phyloP scores from a whole-genome alignment of 1,140 invertebrate species.

The Copidosoma floridanum region DNA sequence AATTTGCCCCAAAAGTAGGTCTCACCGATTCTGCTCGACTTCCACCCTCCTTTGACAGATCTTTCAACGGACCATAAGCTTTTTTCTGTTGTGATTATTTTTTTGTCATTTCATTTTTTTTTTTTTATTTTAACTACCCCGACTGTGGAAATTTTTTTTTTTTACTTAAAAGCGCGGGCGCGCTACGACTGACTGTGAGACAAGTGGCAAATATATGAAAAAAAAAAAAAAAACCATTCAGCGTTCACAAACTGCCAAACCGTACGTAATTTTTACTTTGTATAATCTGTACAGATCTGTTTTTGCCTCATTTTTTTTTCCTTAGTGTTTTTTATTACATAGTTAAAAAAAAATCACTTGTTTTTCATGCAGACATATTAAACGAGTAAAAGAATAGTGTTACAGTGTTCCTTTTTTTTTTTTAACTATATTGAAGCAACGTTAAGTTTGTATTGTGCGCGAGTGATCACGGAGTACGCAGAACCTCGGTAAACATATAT shows the following conservation, averaged over 20 bases:
- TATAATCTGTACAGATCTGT: slow-evolving; percentile 8
- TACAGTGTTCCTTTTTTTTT: no score
- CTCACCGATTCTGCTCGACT: no score
- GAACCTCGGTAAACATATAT: background rate
- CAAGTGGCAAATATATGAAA: background rate
- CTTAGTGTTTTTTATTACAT: background rate
- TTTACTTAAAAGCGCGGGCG: slow-evolving; percentile 22
- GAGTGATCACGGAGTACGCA: slow-evolving; percentile 6
- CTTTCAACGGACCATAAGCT: no score
- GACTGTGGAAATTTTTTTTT: slow-evolving; percentile 4
- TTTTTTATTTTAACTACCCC: slow-evolving; percentile 5
- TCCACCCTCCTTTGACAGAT: no score
- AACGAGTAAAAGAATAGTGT: slow-evolving; percentile 11
- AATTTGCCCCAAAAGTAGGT: background rate
- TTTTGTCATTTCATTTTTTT: background rate
- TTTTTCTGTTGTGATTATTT: no score
- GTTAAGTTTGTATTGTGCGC: slow-evolving; percentile 26
- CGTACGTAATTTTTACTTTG: slow-evolving; percentile 8
- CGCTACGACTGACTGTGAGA: slow-evolving; percentile 12
- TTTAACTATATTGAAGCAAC: slow-evolving; percentile 11
- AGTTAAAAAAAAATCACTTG: slow-evolving; percentile 16
- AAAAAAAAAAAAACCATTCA: no score
- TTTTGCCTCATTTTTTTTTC: no score
- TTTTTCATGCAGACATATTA: slow-evolving; percentile 12
- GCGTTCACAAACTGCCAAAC: slow-evolving; percentile 23